Percentiles rank a stretch among this genome's conserved stretches.
These are phyloP conservation scores for Pocillopora grandis DNA, from an alignment of 92 coral and sea anemone species.

Conservation along the genomic window DNA sequence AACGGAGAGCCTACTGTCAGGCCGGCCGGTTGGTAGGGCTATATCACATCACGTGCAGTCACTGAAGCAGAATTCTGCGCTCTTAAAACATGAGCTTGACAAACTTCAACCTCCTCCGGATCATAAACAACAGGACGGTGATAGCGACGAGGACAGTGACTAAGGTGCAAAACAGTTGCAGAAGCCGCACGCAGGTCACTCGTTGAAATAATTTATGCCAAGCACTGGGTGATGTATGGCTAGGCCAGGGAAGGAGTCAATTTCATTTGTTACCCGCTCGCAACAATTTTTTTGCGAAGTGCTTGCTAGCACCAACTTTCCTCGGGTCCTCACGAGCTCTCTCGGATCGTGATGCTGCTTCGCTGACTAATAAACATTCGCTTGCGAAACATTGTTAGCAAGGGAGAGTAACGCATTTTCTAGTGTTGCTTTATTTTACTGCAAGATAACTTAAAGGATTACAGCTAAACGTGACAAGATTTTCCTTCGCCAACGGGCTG, in stretches of 20 bases:
- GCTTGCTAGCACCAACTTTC: too few species aligned
- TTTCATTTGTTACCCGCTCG: not conserved
- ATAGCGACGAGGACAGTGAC: slow-evolving; percentile 40
- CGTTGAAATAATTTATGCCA: not conserved
- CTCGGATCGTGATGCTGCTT: too few species aligned
- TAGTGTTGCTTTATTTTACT: too few species aligned
- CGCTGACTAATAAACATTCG: too few species aligned
- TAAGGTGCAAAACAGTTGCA: not conserved
- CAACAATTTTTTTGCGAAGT: too few species aligned
- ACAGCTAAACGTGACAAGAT: too few species aligned
- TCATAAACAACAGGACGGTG: slow-evolving; percentile 14
- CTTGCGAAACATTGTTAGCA: too few species aligned
- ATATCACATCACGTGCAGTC: slow-evolving; percentile 92
- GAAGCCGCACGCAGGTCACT: not conserved
- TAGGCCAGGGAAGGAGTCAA: not conserved
- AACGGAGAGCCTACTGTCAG: slow-evolving; percentile 75
- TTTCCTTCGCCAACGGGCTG: too few species aligned
- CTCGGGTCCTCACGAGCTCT: too few species aligned
- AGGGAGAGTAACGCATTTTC: too few species aligned
- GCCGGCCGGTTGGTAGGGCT: slow-evolving; percentile 81
- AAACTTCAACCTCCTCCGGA: slow-evolving; percentile 71
- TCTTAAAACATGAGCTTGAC: slow-evolving; percentile 72
- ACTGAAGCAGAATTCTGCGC: slow-evolving; percentile 87
- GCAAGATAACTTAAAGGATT: too few species aligned
- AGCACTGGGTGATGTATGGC: not conserved